These are phyloP conservation scores for Scrobipalpa atriplicella DNA, from an alignment of 2,888 invertebrate species.

Conservation along the genomic window DNA sequence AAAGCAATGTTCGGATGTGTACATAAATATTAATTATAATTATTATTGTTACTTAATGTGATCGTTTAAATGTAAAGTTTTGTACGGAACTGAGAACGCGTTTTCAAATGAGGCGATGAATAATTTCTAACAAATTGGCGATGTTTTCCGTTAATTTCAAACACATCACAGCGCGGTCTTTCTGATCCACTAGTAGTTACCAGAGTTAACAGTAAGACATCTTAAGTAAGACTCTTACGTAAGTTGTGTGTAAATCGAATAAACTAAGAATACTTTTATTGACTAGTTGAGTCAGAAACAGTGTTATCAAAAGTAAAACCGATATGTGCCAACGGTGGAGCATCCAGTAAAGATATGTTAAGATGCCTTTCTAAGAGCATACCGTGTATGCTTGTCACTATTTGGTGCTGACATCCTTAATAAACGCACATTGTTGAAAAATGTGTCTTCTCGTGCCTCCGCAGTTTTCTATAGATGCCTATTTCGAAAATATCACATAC, in stretches of 20 bases:
- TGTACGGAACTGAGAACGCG: constrained; percentile 57
- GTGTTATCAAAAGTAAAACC: constrained; percentile 28
- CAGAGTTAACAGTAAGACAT: constrained; percentile 43
- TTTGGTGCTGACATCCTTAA: constrained; percentile 34
- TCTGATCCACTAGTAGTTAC: constrained; percentile 48
- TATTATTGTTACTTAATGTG: constrained; percentile 76
- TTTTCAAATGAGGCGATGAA: constrained; percentile 38
- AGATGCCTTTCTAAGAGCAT: constrained; percentile 35
- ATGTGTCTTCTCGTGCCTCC: constrained; percentile 27
- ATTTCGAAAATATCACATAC: constrained; percentile 14
- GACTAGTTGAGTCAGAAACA: constrained; percentile 23
- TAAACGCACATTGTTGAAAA: constrained; percentile 34
- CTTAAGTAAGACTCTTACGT: constrained; percentile 25
- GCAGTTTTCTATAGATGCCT: constrained; percentile 25
- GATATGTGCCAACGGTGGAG: constrained; percentile 48
- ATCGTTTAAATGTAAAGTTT: constrained; percentile 67
- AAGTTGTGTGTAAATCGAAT: constrained; percentile 28
- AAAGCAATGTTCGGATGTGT: constrained; percentile 76
- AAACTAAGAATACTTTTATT: constrained; percentile 27
- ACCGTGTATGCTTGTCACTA: constrained; percentile 26
- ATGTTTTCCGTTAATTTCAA: constrained; percentile 14
- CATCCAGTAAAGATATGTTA: constrained; percentile 32
- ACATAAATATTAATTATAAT: constrained; percentile 64
- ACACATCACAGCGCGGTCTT: constrained; percentile 41
- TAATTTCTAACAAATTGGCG: constrained; percentile 1